Conservation (phyloP, 2,797 vertebrate species). For the Xenops minutus region DNA sequence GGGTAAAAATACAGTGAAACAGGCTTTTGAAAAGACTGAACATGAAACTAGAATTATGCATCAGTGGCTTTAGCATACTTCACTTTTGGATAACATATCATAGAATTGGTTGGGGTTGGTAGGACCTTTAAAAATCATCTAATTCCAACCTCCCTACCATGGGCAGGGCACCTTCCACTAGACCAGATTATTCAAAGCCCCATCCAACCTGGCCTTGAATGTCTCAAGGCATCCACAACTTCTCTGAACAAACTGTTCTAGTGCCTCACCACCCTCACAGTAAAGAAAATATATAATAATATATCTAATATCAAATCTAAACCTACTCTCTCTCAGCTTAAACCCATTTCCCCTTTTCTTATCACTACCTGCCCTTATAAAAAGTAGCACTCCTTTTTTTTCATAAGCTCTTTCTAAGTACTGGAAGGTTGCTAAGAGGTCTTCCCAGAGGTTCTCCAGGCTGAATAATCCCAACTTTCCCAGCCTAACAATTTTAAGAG, state of each 20-base stretch:
- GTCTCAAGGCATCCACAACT: neutral
- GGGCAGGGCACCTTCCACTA: neutral
- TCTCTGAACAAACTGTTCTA: neutral
- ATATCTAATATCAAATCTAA: neutral
- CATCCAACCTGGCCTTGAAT: neutral
- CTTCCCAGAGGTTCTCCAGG: neutral
- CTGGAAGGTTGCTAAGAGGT: neutral
- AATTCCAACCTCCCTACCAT: neutral
- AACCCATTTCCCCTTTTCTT: neutral
- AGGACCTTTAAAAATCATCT: neutral
- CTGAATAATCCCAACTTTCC: neutral
- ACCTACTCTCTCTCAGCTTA: neutral
- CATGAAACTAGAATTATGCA: neutral
- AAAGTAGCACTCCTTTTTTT: neutral
- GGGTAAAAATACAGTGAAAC: neutral
- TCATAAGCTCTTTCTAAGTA: neutral
- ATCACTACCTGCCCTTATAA: neutral
- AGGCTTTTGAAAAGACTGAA: neutral
- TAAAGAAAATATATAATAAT: neutral
- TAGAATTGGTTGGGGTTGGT: neutral
- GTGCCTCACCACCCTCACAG: neutral
- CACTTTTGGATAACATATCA: neutral
- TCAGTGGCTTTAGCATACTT: neutral
- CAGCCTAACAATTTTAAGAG: neutral
- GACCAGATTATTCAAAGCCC: neutral